Base-by-base conservation (phyloP, 2,888 invertebrate genomes). In the Drosophila paucipuncta region DNA sequence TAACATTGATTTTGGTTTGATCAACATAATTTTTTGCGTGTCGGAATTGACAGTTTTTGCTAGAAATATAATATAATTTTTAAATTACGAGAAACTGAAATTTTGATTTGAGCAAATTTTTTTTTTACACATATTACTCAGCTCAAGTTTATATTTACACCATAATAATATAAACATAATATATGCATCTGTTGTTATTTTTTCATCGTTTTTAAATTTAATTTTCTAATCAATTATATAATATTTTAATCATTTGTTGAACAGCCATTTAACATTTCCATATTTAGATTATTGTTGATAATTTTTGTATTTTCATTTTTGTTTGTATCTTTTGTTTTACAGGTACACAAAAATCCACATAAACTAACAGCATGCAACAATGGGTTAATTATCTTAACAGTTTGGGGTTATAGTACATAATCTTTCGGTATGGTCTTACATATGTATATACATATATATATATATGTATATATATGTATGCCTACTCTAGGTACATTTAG, bases 311-410 rank as follows among this genome's bases (percentile, higher is more conserved):
- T 37, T 62, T 60, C 33, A 7, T 39, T 37, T 33, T 33, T 18
- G 33, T 57, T 74, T 54, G 63, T 74, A 61, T 39, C 6, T 70
- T 70, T 65, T 13, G 58, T 52, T 70, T 65, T 66, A 82, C 90
- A 85, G 85, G 88, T 85, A 85, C 90, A 88, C 80, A 82, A 68
- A 88, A 62, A 89, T 37, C 71, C 74, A 84, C 55, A 73, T 70
- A 37, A 81, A 85, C 64, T 81, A 89, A 85, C 85, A 68, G 83
- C 90, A 88, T 85, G 85, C 85, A 85, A 88, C 71, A 76, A 80
- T 78, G 59, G 80, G 57, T 71, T 82, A 73, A 65, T 67, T n/a
- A 25, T 16, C 50, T 53, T 35, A 80, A 57, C 54, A 58, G 52
- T 64, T 54, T 54, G 47, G 33, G 28, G 57, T 50, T 63, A 50